Conservation (phyloP, 2,113 vertebrate genomes). For the Ciconia boyciana region DNA sequence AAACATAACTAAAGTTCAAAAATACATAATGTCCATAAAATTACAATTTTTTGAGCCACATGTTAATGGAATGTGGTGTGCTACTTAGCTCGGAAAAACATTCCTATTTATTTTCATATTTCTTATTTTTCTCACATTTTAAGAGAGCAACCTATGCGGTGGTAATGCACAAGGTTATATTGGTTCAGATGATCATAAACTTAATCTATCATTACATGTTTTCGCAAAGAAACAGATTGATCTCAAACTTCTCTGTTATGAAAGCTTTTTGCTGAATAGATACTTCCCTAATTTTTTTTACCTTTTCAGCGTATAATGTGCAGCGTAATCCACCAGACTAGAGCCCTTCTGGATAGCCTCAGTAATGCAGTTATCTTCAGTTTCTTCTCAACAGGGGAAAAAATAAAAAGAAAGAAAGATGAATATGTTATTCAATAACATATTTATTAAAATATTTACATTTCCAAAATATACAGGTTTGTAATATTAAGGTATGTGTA, state of each 20-base stretch:
- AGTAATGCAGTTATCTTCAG: slow-evolving; percentile 51
- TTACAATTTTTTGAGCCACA: neutral
- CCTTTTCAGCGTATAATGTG: slow-evolving; percentile 53
- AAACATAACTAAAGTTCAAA: neutral
- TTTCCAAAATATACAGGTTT: neutral
- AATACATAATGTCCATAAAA: neutral
- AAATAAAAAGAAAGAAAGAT: neutral
- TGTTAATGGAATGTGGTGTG: neutral
- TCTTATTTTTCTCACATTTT: neutral
- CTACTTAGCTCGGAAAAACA: neutral
- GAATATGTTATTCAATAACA: neutral
- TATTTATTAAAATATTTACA: neutral
- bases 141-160: neutral
- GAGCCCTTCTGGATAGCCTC: slow-evolving; percentile 64
- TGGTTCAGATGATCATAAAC: neutral
- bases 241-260: neutral
- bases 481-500: neutral
- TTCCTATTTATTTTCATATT: neutral
- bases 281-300: neutral
- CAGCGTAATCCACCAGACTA: slow-evolving; percentile 51
- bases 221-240: neutral
- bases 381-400: neutral
- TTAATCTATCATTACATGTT: neutral
- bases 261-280: neutral
- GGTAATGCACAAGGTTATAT: neutral